Base-by-base conservation (phyloP, 2,888 invertebrate species). In the Apotomis turbidana region DNA sequence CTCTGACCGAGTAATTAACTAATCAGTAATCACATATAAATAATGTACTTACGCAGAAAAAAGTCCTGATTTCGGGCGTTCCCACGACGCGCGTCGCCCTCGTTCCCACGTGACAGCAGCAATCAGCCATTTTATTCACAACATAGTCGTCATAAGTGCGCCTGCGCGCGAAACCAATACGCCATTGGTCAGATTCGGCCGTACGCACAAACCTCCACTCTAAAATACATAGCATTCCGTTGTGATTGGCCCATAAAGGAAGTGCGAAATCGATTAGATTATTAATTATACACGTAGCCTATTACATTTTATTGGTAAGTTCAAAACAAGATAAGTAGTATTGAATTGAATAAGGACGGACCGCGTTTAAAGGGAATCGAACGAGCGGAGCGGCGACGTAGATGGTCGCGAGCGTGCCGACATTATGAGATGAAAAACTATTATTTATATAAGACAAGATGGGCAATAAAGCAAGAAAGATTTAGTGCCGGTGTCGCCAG, bases 71-170 rank as follows among this genome's bases (percentile, higher is more conserved):
- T 87, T 87, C 88, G 83, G 84, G 83, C 81, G 78, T 91, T 92
- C 91, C 81, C 91, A 91, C 91, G 88, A 74, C 79, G 81, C 79
- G 76, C 81, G 78, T 78, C 87, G 91, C 84, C 85, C 91, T 81
- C 83, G 81, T 92, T 92, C 92, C 85, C 91, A 91, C 89, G 88
- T 83, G 83, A 83, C 83, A 83, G 85, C 83, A 83, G 85, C 80
- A 79, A 71, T 70, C 62, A 63, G 49, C 60, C 82, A 79, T 85
- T 84, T 83, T 86, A 85, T 81, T 84, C 83, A 83, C 85, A 83
- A 83, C 83, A 87, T 87, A 88, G 83, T 81, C 84, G 84, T 86
- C 85, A 83, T 80, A 84, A 82, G 81, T 80, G 83, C 87, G 87
- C 87, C 84, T 88, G 90, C 87, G 89, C 83, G 80, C 80, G 81